Base-by-base conservation (phyloP, 1,140 invertebrate genomes). In the Bombus difficillimus region DNA sequence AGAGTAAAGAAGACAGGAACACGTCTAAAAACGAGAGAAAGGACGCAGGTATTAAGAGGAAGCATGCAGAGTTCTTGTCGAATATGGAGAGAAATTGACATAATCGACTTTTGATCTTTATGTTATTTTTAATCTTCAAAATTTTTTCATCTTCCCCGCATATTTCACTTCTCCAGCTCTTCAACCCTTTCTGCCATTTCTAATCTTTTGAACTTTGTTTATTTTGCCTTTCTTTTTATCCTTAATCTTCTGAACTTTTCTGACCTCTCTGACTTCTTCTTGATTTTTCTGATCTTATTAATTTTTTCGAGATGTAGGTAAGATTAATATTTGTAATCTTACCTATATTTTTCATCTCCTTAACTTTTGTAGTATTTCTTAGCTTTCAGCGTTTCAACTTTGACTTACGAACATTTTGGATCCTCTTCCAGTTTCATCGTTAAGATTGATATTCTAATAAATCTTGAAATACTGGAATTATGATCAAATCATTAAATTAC, bases 71-170 rank as follows among this genome's bases (percentile, higher is more conserved):
- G 28, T n/a, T 62, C 10, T n/a, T n/a, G 18, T 25, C 37, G 18
- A 59, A 32, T 62, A 76, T 43, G 15, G 22, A 37, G 73, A 83
- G 62, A 83, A 76, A 77, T 83, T 83, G 15, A 47, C 8, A 74
- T 32, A 15, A n/a, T 66, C 32, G 32, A 66, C 15, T 8, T 66
- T 18, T n/a, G 28, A 66, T 18, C 32, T 32, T 66, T 34, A 32
- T 34, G 13, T 32, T 64, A 64, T 64, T 64, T 15, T 32, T 62
- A 62, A 62, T 13, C 28, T 62, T 62, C 1, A 62, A 62, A 28
- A 62, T n/a, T 1, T 62, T 5, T 62, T 62, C 3, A n/a, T 62
- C 12, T n/a, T n/a, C 4, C 59, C 12, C 28, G 12, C 28, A 62
- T 62, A 62, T 62, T 62, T n/a, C 25, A 62, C 28, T 62, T 62